phyloP scores from a whole-genome alignment of 2,113 vertebrate genomes.

The Syngnathus floridae region DNA sequence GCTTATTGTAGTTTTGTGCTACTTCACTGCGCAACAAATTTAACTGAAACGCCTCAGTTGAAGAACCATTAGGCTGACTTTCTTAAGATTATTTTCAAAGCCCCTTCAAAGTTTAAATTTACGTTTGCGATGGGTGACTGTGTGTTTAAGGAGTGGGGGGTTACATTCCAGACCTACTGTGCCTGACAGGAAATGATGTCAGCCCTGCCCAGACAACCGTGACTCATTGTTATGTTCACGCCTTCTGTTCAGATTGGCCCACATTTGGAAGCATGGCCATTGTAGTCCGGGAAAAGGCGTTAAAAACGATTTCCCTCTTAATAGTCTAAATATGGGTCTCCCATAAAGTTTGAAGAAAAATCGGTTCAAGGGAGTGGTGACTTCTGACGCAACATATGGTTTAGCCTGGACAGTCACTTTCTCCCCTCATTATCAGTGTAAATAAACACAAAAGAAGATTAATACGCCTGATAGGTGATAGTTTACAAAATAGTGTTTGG shows the following conservation, averaged over 20 bases:
- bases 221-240: constrained; percentile 43
- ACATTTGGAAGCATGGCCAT: constrained; percentile 26
- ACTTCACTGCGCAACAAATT: constrained; percentile 6
- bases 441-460: neutral
- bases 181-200: constrained; percentile 56
- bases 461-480: neutral
- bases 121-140: neutral
- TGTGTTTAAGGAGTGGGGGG: constrained; percentile 8
- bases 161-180: constrained; percentile 46
- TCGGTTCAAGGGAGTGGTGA: no score
- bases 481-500: constrained; percentile 15
- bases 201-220: constrained; percentile 47
- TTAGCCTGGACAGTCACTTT: neutral
- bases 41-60: neutral
- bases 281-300: neutral
- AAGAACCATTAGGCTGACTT: neutral
- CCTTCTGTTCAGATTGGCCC: constrained; percentile 27
- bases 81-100: neutral
- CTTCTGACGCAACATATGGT: neutral
- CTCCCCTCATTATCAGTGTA: neutral
- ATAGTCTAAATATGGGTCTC: neutral
- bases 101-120: neutral
- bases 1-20: constrained; percentile 25
- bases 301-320: neutral
- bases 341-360: no score